A percentile compares a stretch with the other conserved stretches of the same genome.
Conservation (phyloP, 2,113 vertebrate species). For the Campylomormyrus tamandua region DNA sequence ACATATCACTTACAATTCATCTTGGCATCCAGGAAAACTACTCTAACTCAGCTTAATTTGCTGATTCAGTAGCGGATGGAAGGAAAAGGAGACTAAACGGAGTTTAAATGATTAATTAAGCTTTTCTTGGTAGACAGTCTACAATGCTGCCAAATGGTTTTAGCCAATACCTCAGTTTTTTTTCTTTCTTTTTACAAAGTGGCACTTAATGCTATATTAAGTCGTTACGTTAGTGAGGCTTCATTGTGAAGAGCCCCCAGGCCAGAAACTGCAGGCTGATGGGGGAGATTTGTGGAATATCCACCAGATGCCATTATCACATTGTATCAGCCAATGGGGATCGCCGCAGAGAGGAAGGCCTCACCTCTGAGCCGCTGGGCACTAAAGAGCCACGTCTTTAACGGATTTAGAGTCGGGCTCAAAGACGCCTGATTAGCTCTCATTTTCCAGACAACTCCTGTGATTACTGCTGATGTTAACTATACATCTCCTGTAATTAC, state of each 20-base stretch:
- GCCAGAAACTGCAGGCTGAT: neutral
- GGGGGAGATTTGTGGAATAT: neutral
- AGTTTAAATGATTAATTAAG: slow-evolving; percentile 6
- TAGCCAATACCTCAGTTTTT: neutral
- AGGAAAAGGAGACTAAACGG: neutral
- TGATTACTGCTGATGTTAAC: neutral
- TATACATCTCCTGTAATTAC: neutral
- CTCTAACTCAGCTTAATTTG: neutral
- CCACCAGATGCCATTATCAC: neutral
- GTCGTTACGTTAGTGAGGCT: neutral
- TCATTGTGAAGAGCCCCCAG: neutral
- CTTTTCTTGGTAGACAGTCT: neutral
- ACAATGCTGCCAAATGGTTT: neutral
- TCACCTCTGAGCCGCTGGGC: neutral
- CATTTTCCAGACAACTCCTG: neutral
- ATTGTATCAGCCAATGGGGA: neutral
- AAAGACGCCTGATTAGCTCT: neutral
- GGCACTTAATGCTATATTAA: neutral
- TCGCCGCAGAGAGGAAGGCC: neutral
- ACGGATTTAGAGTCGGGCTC: neutral
- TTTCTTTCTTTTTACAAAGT: slow-evolving; percentile 2
- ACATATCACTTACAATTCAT: neutral
- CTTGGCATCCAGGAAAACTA: neutral
- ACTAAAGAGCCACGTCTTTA: neutral
- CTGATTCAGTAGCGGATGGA: neutral